phyloP scores from a whole-genome alignment of 1,140 invertebrate species.

The Triops longicaudatus region DNA sequence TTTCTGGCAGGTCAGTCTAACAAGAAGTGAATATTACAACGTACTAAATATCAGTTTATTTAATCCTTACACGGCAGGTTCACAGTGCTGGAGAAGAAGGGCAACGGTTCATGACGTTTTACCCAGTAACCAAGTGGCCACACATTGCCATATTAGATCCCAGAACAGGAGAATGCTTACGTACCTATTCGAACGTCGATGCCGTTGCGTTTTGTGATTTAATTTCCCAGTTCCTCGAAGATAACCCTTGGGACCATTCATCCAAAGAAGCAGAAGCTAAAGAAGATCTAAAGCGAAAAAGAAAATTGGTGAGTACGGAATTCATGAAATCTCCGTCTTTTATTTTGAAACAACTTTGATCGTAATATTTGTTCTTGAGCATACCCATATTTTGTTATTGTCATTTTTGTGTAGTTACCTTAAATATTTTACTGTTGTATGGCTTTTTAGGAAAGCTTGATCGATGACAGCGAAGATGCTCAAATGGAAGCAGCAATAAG shows the following conservation, averaged over 20 bases:
- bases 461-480: conserved; percentile 43
- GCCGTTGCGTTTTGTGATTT: conserved; percentile 44
- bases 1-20: conserved; percentile 59
- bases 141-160: conserved; percentile 67
- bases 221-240: conserved; percentile 36
- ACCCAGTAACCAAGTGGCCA: conserved; percentile 56
- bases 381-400: not conserved
- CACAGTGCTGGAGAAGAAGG: conserved; percentile 61
- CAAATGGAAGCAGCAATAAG: conserved; percentile 43
- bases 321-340: too few species aligned
- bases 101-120: conserved; percentile 58
- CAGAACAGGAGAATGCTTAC: conserved; percentile 59
- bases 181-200: conserved; percentile 48
- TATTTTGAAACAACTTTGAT: not conserved
- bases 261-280: not conserved
- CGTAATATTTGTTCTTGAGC: not conserved
- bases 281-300: not conserved
- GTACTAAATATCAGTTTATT: conserved; percentile 16
- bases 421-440: not conserved
- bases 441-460: conserved; percentile 33
- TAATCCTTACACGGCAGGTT: conserved; percentile 42
- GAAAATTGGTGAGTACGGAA: not conserved
- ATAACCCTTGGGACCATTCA: conserved; percentile 26
- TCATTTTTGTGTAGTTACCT: not conserved
- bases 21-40: not conserved